Percentiles rank a stretch among this genome's conserved stretches.
Evolutionary conservation across 1,140 invertebrate species (phyloP).

Genomic region (Ostrea denselamellosa): DNA sequence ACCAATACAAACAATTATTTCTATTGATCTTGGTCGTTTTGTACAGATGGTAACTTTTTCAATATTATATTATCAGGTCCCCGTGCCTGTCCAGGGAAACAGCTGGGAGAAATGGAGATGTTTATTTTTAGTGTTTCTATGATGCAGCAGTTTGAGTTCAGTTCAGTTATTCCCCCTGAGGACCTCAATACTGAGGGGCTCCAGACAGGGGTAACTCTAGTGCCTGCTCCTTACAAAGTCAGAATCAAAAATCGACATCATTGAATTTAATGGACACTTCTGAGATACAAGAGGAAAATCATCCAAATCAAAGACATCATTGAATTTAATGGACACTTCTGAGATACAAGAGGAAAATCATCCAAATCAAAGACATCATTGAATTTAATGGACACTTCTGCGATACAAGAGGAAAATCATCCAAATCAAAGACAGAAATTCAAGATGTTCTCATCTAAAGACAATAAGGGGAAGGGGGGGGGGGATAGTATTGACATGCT

Average conservation of each 20-base stretch:
- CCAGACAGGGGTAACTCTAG: constrained; percentile 51
- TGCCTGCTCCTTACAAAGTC: constrained; percentile 44
- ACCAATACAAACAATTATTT: too few relatives aligned
- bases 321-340: too few relatives aligned
- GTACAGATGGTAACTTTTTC: not conserved
- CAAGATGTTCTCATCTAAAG: too few relatives aligned
- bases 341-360: too few relatives aligned
- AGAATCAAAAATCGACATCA: not conserved
- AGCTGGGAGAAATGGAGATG: constrained; percentile 57
- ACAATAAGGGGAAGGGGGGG: too few relatives aligned
- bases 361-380: not conserved
- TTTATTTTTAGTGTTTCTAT: constrained; percentile 54
- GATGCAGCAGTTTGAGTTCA: constrained; percentile 48
- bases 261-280: too few relatives aligned
- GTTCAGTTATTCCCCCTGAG: not conserved
- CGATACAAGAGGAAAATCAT: too few relatives aligned
- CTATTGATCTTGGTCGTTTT: not conserved
- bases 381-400: too few relatives aligned
- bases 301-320: not conserved
- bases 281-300: too few relatives aligned
- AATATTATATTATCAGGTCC: constrained; percentile 44
- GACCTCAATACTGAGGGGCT: constrained; percentile 42
- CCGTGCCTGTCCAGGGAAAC: constrained; percentile 53
- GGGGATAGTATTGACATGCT: too few relatives aligned
- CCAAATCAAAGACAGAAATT: too few relatives aligned